Evolutionary conservation across 2,888 invertebrate genomes (phyloP), one percentile per base, ranked within the genome.

Genomic region (Luperina testacea): DNA sequence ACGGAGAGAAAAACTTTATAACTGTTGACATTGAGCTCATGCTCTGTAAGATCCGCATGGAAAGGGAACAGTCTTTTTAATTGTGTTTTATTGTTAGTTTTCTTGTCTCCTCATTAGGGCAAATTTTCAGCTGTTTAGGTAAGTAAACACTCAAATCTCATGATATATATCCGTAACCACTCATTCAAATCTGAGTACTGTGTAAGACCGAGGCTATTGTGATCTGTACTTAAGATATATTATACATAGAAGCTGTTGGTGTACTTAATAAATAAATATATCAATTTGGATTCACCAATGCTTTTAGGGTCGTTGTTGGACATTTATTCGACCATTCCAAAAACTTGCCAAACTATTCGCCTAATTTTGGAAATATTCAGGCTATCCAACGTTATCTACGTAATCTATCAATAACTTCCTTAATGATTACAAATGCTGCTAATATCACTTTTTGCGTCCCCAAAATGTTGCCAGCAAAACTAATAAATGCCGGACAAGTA

Each of bases 401-500:
- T 73, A 73, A 78, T 74, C 72, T 77, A 59, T 85, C 82, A 85
- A 72, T 78, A 63, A 59, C 24, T 51, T 64, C 27, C 48, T 63
- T 63, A 77, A 77, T 75, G 24, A 64, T 73, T 68, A 77, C 53
- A 81, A 78, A 80, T 67, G 72, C 73, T 67, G 48, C 74, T 76
- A 81, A 86, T 81, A 84, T 74, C 68, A 79, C 73, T 88, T 80
- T 82, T 82, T 81, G 81, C 65, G 63, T 61, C 70, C 72, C 72
- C 89, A 89, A 91, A 92, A 90, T 90, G 84, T 90, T 79, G 67
- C 88, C 89, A 92, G 91, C 91, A 90, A 94, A 95, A 94, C 94
- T 94, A 96, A 95, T 95, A 95, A 95, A 95, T 91, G 94, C 92
- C 90, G 94, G 91, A 95, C 95, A 94, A 95, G 94, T 95, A 95